Conservation (phyloP, 92 coral and sea anemone species). For the Anthopleura xanthogrammica region DNA sequence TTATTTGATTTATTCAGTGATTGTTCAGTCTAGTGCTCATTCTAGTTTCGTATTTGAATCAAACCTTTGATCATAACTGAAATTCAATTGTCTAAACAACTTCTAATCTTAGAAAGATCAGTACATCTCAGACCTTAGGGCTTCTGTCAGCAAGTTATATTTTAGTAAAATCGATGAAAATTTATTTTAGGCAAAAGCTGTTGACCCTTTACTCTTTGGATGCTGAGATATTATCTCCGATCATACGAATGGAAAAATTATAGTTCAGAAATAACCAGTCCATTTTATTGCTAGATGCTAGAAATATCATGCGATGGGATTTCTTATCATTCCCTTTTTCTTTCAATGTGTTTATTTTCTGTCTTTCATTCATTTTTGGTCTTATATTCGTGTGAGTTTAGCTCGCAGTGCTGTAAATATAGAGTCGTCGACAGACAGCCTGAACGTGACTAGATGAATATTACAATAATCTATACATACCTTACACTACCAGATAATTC, state of each 20-base stretch:
- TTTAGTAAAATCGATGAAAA: neutral
- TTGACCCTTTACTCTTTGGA: neutral
- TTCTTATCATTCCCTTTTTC: too few species aligned
- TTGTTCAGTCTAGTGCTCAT: too few species aligned
- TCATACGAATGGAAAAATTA: neutral
- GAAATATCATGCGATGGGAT: too few species aligned
- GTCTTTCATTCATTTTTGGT: too few species aligned
- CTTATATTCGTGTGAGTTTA: too few species aligned
- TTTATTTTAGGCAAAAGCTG: neutral
- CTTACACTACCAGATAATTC: constrained; percentile 23
- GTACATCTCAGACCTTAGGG: neutral
- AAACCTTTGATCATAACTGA: neutral
- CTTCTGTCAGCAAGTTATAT: neutral
- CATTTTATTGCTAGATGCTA: too few species aligned
- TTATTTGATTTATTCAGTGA: neutral
- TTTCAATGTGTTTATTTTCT: too few species aligned
- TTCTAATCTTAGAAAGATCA: neutral
- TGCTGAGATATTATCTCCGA: neutral
- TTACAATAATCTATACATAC: neutral
- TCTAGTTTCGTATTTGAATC: too few species aligned
- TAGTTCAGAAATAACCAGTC: too few species aligned
- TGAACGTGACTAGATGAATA: neutral
- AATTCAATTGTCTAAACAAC: neutral
- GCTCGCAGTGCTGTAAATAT: too few species aligned
- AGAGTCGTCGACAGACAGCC: too few species aligned